Base-by-base conservation (phyloP, 1,140 invertebrate genomes). In the Drosophila ananassae region DNA sequence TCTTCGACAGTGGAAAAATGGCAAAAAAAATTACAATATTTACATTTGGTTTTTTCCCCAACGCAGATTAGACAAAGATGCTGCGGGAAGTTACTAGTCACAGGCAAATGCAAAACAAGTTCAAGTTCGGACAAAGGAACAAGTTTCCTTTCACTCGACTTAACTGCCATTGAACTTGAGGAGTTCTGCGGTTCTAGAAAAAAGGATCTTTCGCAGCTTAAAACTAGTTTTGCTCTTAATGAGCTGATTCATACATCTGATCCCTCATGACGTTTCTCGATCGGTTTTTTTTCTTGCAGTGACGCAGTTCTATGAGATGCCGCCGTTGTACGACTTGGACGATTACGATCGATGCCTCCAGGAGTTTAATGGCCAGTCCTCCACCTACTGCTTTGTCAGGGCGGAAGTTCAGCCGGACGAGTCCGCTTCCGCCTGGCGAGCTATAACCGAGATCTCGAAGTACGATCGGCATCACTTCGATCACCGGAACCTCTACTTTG, bases 271-370 rank as follows among this genome's bases (percentile, higher is more conserved):
- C 44, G 30, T 58, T 47, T 57, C 47, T 74, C 12, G 34, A 56
- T 30, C 12, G 37, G 10, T 22, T 59, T 37, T 10, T 28, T 63
- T 17, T 17, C 1, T 17, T 60, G 91, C 92, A 92, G 92, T 92
- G 75, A 92, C 84, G n/a, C 92, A 93, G 62, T 94, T 94, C 77
- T 84, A 90, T 52, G 90, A 90, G 71, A 93, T 94, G 93, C 93
- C 93, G 9, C 77, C 89, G 6, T 69, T 94, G 2, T 94, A 91
- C 72, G 84, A 83, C 41, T 79, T 94, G 74, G 93, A 94, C 62
- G 91, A 93, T 66, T 94, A 93, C 54, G 89, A 92, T 22, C 76
- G 83, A 1, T 94, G 93, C 68, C 77, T 94, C 7, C 81, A 90
- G 55, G 80, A 92, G 37, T 79, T 81, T 3, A 54, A 62, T 1